Percentiles rank a stretch among this genome's conserved stretches.
Conservation (phyloP, 2,113 vertebrate species). For the Dicrurus megarhynchus region DNA sequence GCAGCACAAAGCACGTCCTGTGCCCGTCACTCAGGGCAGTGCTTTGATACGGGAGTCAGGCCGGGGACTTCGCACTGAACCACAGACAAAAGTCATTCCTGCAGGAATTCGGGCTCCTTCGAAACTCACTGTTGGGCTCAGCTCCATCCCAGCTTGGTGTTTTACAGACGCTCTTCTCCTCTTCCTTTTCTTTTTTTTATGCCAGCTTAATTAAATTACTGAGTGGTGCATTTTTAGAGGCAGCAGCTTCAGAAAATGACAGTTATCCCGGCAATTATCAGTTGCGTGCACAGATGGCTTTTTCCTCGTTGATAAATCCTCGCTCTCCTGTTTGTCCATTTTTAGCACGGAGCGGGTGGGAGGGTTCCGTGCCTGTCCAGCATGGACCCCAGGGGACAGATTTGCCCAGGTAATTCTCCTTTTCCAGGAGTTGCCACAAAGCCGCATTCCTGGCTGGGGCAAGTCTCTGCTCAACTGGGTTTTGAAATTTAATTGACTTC, state of each 20-base stretch:
- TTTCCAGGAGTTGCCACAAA: background rate
- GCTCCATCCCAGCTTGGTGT: conserved; percentile 26
- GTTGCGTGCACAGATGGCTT: conserved; percentile 53
- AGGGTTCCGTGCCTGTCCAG: background rate
- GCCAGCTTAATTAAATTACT: conserved; percentile 72
- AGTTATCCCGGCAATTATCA: conserved; percentile 55
- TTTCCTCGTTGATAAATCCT: conserved; percentile 37
- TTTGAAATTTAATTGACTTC: background rate
- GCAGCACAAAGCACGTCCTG: conserved; percentile 70
- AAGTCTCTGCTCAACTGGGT: background rate
- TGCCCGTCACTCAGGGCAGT: conserved; percentile 73
- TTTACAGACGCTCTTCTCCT: conserved; percentile 30
- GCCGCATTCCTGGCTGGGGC: fast-evolving
- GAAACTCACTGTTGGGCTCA: background rate
- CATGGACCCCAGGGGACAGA: fast-evolving
- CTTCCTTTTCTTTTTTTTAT: background rate
- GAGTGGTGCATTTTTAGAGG: conserved; percentile 51
- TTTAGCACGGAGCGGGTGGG: background rate
- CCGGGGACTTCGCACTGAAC: conserved; percentile 59
- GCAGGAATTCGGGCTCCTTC: conserved; percentile 58
- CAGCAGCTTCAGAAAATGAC: conserved; percentile 46
- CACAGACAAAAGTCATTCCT: conserved; percentile 68
- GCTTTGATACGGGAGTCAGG: conserved; percentile 76
- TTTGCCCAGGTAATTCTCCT: background rate
- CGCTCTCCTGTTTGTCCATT: background rate